Evolutionary conservation across 2,888 invertebrate genomes (phyloP).

Genomic region (Hedychridium roseum): DNA sequence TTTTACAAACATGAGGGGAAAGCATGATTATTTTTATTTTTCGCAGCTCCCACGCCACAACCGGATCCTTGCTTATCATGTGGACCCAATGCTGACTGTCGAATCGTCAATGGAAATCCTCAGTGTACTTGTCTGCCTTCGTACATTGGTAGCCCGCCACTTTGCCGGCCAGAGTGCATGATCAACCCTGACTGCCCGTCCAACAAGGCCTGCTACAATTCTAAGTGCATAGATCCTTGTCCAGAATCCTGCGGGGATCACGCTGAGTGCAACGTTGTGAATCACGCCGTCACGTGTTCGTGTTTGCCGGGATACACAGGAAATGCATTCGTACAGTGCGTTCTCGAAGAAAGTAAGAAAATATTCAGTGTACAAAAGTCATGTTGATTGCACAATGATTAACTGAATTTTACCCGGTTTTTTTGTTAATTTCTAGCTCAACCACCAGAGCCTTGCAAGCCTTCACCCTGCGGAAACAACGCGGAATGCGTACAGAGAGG

Average conservation of each 20-base stretch:
- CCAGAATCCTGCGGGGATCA: conserved; percentile 83
- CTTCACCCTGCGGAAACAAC: conserved; percentile 88
- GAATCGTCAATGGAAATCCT: conserved; percentile 72
- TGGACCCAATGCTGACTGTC: conserved; percentile 81
- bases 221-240: conserved; percentile 83
- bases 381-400: not conserved
- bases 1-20: no score
- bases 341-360: conserved; percentile 67
- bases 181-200: conserved; percentile 83
- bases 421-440: no score
- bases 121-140: conserved; percentile 80
- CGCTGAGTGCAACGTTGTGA: conserved; percentile 81
- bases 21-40: not conserved
- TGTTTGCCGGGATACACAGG: conserved; percentile 81
- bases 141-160: conserved; percentile 82
- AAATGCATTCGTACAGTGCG: conserved; percentile 83
- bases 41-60: conserved; percentile 45
- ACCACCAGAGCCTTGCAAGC: conserved; percentile 88
- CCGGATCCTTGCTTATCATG: conserved; percentile 84
- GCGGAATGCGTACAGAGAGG: conserved; percentile 80
- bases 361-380: not conserved
- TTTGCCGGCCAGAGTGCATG: conserved; percentile 83
- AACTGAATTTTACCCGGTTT: not conserved
- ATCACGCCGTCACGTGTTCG: conserved; percentile 82
- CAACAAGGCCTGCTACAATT: conserved; percentile 80